Conservation (phyloP, 1,140 invertebrate species). For the Drosophila ambigua region DNA sequence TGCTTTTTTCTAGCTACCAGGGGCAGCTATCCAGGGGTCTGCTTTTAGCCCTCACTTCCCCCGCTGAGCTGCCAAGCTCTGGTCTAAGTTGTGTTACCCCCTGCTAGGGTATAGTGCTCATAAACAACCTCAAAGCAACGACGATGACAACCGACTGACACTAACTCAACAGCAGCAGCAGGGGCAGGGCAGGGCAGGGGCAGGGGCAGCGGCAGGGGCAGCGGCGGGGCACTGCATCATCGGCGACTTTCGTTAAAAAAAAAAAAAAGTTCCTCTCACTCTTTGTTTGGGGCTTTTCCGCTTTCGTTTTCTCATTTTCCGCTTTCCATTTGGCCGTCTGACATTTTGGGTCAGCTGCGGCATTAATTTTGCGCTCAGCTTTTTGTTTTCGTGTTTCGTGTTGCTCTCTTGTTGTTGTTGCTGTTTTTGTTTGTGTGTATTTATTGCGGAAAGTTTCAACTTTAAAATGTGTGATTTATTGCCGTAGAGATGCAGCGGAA, state of each 20-base stretch:
- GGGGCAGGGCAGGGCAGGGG: background rate
- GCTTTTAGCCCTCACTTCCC: too few species aligned
- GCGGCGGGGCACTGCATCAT: slow-evolving; percentile 33
- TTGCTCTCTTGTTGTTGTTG: background rate
- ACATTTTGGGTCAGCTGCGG: slow-evolving; percentile 79
- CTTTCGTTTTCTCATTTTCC: slow-evolving; percentile 53
- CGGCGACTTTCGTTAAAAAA: slow-evolving; percentile 66
- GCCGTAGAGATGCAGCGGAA: slow-evolving; percentile 47
- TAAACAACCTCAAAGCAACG: slow-evolving; percentile 17
- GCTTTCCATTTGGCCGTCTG: slow-evolving; percentile 41
- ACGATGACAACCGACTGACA: slow-evolving; percentile 27
- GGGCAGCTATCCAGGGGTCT: too few species aligned
- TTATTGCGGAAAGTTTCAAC: slow-evolving; percentile 31
- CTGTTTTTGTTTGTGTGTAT: slow-evolving; percentile 1
- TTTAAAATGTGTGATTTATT: slow-evolving; percentile 76
- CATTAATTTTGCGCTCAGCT: slow-evolving; percentile 67
- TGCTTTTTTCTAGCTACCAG: too few species aligned
- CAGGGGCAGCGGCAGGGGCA: background rate
- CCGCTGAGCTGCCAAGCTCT: too few species aligned
- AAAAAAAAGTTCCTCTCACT: slow-evolving; percentile 6
- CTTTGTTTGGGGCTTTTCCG: slow-evolving; percentile 43
- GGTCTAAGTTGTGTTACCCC: too few species aligned
- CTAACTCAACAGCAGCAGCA: slow-evolving; percentile 40
- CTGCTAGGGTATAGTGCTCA: background rate
- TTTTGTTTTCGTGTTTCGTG: background rate